Conservation (phyloP, 1,140 invertebrate species). For the Sycobia sp. region DNA sequence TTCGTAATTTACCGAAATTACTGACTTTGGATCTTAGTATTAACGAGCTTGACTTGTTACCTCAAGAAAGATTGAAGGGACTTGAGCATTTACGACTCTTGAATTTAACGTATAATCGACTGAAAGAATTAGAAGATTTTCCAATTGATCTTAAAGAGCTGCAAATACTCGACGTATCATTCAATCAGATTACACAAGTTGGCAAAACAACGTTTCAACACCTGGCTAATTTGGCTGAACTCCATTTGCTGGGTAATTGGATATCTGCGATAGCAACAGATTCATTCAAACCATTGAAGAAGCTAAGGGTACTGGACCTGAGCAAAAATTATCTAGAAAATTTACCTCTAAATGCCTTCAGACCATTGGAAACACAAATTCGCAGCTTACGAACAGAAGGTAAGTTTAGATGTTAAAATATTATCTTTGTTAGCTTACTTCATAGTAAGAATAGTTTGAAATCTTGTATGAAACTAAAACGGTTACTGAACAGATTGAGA, state of each 20-base stretch:
- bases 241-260: constrained; percentile 81
- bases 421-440: constrained; percentile 4
- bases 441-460: not conserved
- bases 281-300: constrained; percentile 78
- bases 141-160: constrained; percentile 76
- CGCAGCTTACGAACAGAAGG: constrained; percentile 77
- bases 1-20: constrained; percentile 75
- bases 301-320: constrained; percentile 78
- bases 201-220: constrained; percentile 76
- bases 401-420: constrained; percentile 62
- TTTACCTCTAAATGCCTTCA: constrained; percentile 76
- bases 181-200: constrained; percentile 79
- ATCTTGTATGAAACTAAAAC: too few relatives aligned
- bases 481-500: too few relatives aligned
- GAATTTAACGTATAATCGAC: constrained; percentile 81
- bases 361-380: constrained; percentile 79
- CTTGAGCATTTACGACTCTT: constrained; percentile 72
- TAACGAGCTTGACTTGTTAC: constrained; percentile 83
- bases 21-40: constrained; percentile 79
- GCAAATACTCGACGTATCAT: constrained; percentile 80
- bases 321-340: constrained; percentile 83
- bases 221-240: constrained; percentile 73
- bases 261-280: constrained; percentile 78
- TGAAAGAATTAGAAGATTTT: constrained; percentile 84
- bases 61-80: constrained; percentile 82